Evolutionary conservation across 2,888 invertebrate species (phyloP).

Genomic region (Cerastis rubricosa): DNA sequence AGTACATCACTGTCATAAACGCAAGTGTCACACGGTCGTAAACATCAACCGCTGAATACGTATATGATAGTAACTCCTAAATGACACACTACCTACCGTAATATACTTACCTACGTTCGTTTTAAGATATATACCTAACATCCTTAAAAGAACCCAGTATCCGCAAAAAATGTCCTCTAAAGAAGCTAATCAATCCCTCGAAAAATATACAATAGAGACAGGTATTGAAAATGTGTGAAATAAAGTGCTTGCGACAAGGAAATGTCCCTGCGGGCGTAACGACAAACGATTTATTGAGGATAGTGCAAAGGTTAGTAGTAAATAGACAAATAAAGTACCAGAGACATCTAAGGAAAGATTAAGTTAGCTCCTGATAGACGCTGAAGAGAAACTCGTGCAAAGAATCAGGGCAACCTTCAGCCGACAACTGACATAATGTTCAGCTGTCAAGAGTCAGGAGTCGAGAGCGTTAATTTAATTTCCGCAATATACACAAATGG

Average conservation of each 20-base stretch:
- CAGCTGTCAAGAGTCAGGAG: not conserved
- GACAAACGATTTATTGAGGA: conserved; percentile 16
- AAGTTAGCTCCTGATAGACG: not conserved
- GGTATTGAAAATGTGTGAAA: conserved; percentile 18
- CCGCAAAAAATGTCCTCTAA: conserved; percentile 17
- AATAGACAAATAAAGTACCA: conserved; percentile 9
- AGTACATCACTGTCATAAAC: conserved; percentile 13
- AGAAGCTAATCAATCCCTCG: not conserved
- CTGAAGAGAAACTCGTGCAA: not conserved
- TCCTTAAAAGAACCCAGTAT: conserved; percentile 22
- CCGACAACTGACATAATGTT: not conserved
- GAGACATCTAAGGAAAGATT: not conserved
- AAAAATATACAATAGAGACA: conserved; percentile 24
- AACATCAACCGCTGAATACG: conserved; percentile 5
- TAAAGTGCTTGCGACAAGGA: conserved; percentile 38
- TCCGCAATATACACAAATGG: not conserved
- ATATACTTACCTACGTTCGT: not conserved
- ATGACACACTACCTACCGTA: not conserved
- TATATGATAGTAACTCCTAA: conserved; percentile 15
- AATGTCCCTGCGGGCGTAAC: conserved; percentile 5
- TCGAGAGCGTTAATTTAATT: conserved; percentile 12
- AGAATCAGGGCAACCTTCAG: not conserved
- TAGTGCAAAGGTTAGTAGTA: conserved; percentile 10
- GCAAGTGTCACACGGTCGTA: conserved; percentile 22
- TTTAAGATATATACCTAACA: not conserved